Conservation (phyloP, 2,113 vertebrate genomes). For the Crotalus viridis region DNA sequence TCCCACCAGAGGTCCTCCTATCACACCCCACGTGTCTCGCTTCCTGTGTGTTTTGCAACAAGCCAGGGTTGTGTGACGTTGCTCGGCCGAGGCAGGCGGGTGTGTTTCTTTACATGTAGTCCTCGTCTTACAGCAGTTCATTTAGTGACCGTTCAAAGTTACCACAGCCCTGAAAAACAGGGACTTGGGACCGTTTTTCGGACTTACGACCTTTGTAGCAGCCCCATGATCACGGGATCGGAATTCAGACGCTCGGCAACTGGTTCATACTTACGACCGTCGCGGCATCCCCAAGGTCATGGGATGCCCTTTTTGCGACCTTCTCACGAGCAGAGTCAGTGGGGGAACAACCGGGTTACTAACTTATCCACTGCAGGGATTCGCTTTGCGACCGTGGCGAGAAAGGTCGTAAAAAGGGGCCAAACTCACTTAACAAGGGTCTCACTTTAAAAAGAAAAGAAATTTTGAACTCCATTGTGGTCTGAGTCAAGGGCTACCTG, state of each 20-base stretch:
- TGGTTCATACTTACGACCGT: background rate
- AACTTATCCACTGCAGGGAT: background rate
- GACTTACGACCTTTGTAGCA: rapidly evolving
- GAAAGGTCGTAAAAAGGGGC: background rate
- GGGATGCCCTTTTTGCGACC: no score
- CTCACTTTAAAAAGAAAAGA: background rate
- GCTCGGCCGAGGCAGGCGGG: background rate
- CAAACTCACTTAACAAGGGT: background rate
- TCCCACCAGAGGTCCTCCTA: background rate
- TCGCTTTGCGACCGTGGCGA: background rate
- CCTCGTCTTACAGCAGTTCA: background rate
- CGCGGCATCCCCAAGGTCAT: no score
- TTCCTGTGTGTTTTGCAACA: background rate
- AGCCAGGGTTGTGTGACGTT: background rate
- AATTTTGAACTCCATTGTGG: background rate
- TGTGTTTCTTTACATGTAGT: background rate
- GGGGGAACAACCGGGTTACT: no score
- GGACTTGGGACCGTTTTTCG: background rate
- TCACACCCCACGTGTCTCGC: background rate
- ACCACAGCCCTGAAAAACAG: background rate
- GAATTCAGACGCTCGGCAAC: background rate
- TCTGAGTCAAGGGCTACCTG: background rate
- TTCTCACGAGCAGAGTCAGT: no score
- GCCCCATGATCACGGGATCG: background rate
- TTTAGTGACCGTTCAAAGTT: background rate